Base-by-base conservation (phyloP, 2,888 invertebrate species). In the Metopia argyrocephala region DNA sequence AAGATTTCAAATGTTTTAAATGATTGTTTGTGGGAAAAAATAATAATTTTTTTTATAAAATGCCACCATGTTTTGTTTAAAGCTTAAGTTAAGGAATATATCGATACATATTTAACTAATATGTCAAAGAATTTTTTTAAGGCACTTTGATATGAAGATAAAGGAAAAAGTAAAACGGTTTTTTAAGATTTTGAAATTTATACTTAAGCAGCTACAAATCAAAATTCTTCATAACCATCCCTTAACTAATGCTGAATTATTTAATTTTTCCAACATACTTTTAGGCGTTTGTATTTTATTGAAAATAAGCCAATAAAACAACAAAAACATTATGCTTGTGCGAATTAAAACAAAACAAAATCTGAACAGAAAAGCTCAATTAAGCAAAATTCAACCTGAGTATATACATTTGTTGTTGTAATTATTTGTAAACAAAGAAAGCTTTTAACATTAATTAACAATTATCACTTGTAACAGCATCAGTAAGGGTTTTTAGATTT, bases 211-310 rank as follows among this genome's bases (percentile, higher is more conserved):
- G n/a, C n/a, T n/a, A 3, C 3, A 3, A 12, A 12, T 31, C 31
- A 5, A 31, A 31, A 31, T 31, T 31, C 9, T 31, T 31, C 5
- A 31, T 31, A 7, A 31, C 31, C 31, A 31, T 31, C 3, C 3
- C 6, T 7, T 7, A 1, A 31, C 31, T 31, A 31, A 9, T 18
- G 20, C 2, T 48, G 27, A 57, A 38, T 52, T n/a, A 27, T 18
- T 66, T 54, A 65, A 61, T 62, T 76, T 64, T 57, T 15, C 46
- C 56, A 68, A 73, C 80, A 80, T 80, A 80, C 73, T 73, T 80
- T 80, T 46, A 69, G 80, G 80, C 59, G 80, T 38, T 38, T 38
- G 38, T 38, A 1, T 38, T 38, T 38, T 56, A 56, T 20, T 38
- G 15, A 61, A 61, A 45, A n/a, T n/a, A n/a, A n/a, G n/a, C n/a